These are phyloP conservation scores for Calliphora vomitoria DNA, from an alignment of 2,888 invertebrate genomes.

Conservation along the genomic window DNA sequence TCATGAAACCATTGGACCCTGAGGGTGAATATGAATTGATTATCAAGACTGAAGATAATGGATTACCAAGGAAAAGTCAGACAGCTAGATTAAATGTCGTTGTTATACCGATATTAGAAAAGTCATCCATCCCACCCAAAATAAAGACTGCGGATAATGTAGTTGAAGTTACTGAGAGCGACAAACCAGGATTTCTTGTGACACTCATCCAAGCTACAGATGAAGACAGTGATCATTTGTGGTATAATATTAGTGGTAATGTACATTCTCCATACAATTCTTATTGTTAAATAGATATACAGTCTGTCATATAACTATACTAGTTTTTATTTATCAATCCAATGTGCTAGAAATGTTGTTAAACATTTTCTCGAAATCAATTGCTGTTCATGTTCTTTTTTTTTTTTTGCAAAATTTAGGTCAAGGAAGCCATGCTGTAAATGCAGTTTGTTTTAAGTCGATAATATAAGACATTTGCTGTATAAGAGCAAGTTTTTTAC, in stretches of 20 bases:
- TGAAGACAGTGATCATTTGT: conserved; percentile 93
- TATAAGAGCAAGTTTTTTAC: no score
- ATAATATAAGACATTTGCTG: no score
- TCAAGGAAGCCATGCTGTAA: no score
- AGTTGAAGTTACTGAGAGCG: conserved; percentile 92
- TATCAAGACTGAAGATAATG: conserved; percentile 90
- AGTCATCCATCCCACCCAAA: conserved; percentile 87
- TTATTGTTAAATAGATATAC: not conserved
- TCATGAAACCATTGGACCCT: conserved; percentile 89
- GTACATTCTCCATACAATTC: not conserved
- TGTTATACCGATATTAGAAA: conserved; percentile 87
- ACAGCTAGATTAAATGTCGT: conserved; percentile 91
- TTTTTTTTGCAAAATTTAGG: no score
- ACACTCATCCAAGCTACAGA: conserved; percentile 94
- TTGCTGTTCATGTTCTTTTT: no score
- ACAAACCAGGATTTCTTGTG: conserved; percentile 94
- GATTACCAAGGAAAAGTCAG: conserved; percentile 89
- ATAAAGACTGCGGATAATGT: conserved; percentile 88
- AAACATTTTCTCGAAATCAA: no score
- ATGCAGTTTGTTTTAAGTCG: no score
- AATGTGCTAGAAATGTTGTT: no score
- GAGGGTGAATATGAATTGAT: conserved; percentile 85
- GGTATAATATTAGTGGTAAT: conserved; percentile 95
- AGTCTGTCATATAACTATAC: no score
- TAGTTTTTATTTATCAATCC: no score